Conservation (phyloP, 1,140 invertebrate species). For the Pissodes strobi region DNA sequence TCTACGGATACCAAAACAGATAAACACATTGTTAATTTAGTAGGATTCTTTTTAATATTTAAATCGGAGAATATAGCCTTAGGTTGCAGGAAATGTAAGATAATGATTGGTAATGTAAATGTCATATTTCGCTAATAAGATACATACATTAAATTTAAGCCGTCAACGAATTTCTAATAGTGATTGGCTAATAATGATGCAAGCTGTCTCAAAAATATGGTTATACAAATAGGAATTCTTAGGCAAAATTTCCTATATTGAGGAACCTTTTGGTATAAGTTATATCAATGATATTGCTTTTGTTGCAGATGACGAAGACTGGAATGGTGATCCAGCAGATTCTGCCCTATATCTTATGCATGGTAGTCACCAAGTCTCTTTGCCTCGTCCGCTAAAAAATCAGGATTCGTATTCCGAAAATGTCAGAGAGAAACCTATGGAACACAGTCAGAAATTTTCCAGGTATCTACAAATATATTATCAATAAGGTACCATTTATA, state of each 20-base stretch:
- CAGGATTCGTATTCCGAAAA: constrained; percentile 11
- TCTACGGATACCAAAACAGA: too few relatives aligned
- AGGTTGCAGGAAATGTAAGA: too few relatives aligned
- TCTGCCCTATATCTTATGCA: constrained; percentile 52
- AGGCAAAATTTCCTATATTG: background rate
- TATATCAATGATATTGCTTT: constrained; percentile 49
- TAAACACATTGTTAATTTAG: too few relatives aligned
- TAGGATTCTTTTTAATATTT: too few relatives aligned
- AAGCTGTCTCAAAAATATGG: too few relatives aligned
- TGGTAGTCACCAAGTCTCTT: constrained; percentile 39
- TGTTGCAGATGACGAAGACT: constrained; percentile 50
- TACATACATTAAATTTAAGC: too few relatives aligned
- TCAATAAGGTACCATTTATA: background rate
- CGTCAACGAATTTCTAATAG: too few relatives aligned
- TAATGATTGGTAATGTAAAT: too few relatives aligned
- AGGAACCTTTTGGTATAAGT: constrained; percentile 48
- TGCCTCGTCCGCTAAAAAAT: constrained; percentile 35
- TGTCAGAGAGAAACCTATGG: constrained; percentile 35
- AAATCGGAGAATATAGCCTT: too few relatives aligned
- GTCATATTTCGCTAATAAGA: too few relatives aligned
- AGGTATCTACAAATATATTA: too few relatives aligned
- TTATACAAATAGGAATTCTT: background rate
- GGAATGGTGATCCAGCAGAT: constrained; percentile 51
- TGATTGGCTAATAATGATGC: too few relatives aligned
- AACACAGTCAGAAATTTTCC: constrained; percentile 35